These are phyloP conservation scores for Zygogramma bicolorata DNA, from an alignment of 2,888 invertebrate species.

Conservation along the genomic window DNA sequence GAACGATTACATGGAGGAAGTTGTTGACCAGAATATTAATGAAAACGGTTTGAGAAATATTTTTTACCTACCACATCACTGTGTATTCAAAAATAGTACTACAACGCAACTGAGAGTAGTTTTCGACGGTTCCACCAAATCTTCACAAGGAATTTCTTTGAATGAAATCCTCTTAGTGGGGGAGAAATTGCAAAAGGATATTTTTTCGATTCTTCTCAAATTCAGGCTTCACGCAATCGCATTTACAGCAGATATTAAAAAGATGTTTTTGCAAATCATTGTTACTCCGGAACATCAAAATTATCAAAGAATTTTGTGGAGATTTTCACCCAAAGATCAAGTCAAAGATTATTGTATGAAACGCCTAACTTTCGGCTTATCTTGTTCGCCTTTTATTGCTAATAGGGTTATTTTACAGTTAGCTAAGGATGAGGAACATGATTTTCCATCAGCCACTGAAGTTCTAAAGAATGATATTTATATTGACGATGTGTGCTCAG, in stretches of 20 bases:
- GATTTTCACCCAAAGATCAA: neutral
- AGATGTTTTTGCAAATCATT: neutral
- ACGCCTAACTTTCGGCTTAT: neutral
- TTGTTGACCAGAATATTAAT: neutral
- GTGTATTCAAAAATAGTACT: neutral
- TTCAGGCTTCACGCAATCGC: neutral
- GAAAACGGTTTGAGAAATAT: neutral
- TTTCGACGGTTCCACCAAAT: neutral
- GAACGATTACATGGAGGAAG: neutral
- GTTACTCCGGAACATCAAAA: neutral
- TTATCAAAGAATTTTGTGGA: neutral
- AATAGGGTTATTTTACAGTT: neutral
- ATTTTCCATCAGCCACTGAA: neutral
- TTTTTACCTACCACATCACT: neutral
- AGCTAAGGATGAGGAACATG: neutral
- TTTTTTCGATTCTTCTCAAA: neutral
- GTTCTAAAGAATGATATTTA: neutral
- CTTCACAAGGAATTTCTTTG: neutral
- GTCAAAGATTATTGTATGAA: neutral
- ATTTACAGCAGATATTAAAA: neutral
- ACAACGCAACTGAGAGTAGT: neutral
- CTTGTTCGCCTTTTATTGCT: neutral
- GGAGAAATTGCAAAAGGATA: neutral
- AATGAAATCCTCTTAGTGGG: neutral
- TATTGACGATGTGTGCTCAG: neutral